Evolutionary conservation across 1,140 invertebrate genomes (phyloP), one percentile per base, ranked within the genome.

Genomic region (Anthonomus grandis): DNA sequence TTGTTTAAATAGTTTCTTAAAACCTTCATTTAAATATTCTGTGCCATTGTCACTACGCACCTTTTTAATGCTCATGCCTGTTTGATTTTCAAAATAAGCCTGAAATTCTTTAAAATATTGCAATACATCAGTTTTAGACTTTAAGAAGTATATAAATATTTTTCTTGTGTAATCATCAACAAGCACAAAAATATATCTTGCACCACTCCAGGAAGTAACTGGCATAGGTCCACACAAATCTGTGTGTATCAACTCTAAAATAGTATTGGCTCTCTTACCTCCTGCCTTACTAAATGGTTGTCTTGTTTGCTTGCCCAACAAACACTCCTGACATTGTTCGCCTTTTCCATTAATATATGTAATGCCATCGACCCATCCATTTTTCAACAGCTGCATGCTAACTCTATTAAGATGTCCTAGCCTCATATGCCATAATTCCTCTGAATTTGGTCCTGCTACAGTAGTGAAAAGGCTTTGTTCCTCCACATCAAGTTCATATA

Each of bases 161-260:
- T 71, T 72, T 34, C 68, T 64, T 1, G 69, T 65, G 24, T 46
- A 57, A 38, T 76, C 72, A 63, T 77, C 74, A 47, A 72, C 70
- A 4, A 76, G 63, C 1, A 64, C 65, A 10, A 76, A 37, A 45
- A 74, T 64, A 47, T 75, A 77, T n/a, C 53, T 61, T n/a, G 61
- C 54, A 17, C 66, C 64, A 51, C 67, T 36, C 39, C 34, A 44
- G 3, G 63, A 62, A 9, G 17, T 42, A 4, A 54, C 27, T 41
- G 44, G 42, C 53, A 65, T 63, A 9, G 60, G 57, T 9, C 57
- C 60, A 6, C 15, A 13, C 12, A 64, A 17, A 41, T 64, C 60
- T 22, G 57, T 25, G 27, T 64, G 63, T 4, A 63, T 53, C 18
- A 62, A 34, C 17, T 63, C 60, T 12, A 62, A 45, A 21, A 39